Conservation (phyloP, 2,888 invertebrate species). For the Ctenicera cuprea region DNA sequence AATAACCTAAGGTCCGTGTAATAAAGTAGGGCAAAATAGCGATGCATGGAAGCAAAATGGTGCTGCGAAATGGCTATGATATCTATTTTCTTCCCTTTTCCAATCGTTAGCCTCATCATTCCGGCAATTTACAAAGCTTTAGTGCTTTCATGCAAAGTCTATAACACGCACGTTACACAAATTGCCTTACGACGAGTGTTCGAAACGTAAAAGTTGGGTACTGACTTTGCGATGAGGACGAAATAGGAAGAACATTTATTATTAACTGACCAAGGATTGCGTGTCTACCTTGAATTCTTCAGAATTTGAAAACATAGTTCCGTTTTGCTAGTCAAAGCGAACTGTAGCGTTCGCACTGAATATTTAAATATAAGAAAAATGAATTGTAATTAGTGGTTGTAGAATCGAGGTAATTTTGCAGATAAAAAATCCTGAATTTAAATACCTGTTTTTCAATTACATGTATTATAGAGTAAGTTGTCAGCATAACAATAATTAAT, state of each 20-base stretch:
- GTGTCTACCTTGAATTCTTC: not conserved
- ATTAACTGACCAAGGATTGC: not conserved
- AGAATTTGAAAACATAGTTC: not conserved
- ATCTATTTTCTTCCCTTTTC: conserved; percentile 41
- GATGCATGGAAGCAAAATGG: conserved; percentile 21
- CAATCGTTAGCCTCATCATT: conserved; percentile 43
- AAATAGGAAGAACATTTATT: conserved; percentile 10
- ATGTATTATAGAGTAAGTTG: no score
- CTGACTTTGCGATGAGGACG: not conserved
- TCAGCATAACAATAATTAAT: no score
- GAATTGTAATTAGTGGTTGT: no score
- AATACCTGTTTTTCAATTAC: not conserved
- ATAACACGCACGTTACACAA: conserved; percentile 33
- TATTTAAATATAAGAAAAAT: not conserved
- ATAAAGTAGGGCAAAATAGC: conserved; percentile 15
- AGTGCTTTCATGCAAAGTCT: conserved; percentile 33
- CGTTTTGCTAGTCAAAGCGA: not conserved
- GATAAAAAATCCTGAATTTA: not conserved
- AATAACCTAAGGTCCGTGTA: not conserved
- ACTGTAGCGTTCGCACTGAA: not conserved
- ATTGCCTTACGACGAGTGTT: conserved; percentile 16
- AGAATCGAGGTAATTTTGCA: not conserved
- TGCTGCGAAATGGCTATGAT: conserved; percentile 28
- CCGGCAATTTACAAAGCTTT: conserved; percentile 37
- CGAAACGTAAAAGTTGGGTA: conserved; percentile 15